Conservation (phyloP, 2,113 vertebrate species). For the Rhinolophus ferrumequinum region DNA sequence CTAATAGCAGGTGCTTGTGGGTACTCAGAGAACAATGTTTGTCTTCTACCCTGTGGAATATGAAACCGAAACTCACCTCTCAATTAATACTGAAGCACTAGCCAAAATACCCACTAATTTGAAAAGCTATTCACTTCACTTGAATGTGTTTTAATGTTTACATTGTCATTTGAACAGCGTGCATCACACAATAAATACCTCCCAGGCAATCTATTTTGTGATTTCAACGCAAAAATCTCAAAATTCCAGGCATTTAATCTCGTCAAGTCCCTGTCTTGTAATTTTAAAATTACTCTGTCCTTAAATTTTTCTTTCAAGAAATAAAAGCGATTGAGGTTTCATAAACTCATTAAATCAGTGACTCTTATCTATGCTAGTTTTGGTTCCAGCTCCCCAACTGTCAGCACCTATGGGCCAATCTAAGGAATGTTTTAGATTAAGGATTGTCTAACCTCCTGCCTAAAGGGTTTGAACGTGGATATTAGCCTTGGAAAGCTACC, state of each 20-base stretch:
- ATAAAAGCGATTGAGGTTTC: not conserved
- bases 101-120: conserved; percentile 50
- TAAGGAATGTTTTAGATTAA: not conserved
- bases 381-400: not conserved
- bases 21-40: conserved; percentile 54
- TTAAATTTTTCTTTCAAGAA: not conserved
- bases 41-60: conserved; percentile 46
- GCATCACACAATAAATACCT: not conserved
- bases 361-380: not conserved
- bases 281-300: conserved; percentile 13
- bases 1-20: conserved; percentile 44
- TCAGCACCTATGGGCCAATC: not conserved
- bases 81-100: conserved; percentile 43
- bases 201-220: conserved; percentile 7
- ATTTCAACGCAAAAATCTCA: conserved; percentile 27
- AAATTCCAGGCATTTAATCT: not conserved
- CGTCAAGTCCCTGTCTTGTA: not conserved
- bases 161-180: conserved; percentile 60
- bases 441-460: not conserved
- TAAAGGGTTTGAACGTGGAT: not conserved
- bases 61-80: conserved; percentile 45
- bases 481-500: not conserved
- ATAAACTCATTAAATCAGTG: not conserved
- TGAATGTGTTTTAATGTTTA: conserved; percentile 19
- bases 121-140: conserved; percentile 41